Evolutionary conservation across 1,140 invertebrate genomes (phyloP).

Genomic region (Sipha flava): DNA sequence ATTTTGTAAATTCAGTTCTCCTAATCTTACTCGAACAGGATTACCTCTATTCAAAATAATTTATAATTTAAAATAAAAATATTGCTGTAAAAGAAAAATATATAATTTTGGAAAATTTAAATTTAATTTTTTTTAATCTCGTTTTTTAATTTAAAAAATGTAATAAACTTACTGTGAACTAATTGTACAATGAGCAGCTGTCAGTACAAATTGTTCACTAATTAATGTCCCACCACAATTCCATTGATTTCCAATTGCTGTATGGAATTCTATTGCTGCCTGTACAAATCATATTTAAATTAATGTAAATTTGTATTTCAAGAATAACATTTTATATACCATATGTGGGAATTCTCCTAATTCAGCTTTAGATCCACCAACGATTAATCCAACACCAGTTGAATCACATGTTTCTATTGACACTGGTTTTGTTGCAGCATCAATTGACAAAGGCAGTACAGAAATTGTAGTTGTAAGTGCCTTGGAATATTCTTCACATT

Average conservation of each 20-base stretch:
- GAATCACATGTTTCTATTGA: constrained; percentile 43
- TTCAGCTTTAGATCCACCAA: constrained; percentile 46
- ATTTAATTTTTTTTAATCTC: not conserved
- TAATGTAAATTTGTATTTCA: not conserved
- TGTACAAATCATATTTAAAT: constrained; percentile 30
- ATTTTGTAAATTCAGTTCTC: constrained; percentile 39
- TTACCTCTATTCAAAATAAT: constrained; percentile 34
- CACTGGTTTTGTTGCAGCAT: constrained; percentile 29
- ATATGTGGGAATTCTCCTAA: constrained; percentile 53
- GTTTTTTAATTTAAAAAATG: not conserved
- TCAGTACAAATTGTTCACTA: constrained; percentile 46
- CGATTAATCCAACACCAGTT: constrained; percentile 46
- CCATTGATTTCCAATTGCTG: constrained; percentile 17
- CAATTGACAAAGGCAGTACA: constrained; percentile 42
- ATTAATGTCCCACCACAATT: constrained; percentile 49
- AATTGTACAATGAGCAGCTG: constrained; percentile 47
- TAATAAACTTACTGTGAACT: constrained; percentile 35
- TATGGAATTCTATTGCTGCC: constrained; percentile 39
- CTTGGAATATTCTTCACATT: constrained; percentile 45
- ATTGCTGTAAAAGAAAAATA: not conserved
- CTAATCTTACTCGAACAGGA: constrained; percentile 39
- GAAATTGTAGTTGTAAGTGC: constrained; percentile 40
- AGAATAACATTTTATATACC: constrained; percentile 42
- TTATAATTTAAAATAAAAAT: not conserved
- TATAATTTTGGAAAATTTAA: not conserved